Evolutionary conservation across 2,797 vertebrate genomes (phyloP), one percentile per base, ranked within the genome.

Genomic region (Pipistrellus pygmaeus): DNA sequence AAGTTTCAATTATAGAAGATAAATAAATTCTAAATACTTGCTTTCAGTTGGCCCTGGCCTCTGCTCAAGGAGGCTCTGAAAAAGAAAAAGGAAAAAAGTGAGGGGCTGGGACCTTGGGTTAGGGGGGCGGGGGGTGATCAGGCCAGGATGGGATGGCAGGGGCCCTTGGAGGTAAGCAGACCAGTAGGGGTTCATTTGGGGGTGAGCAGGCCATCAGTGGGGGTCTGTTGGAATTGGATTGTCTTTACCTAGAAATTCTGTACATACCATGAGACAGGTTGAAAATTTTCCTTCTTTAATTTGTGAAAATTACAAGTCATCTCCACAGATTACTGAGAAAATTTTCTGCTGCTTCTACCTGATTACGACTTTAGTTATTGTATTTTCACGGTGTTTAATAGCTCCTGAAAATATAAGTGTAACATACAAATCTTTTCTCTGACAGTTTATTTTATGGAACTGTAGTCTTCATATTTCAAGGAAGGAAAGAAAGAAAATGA

Each of bases 391-490:
- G 44, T 62, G 62, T 46, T 81, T 21, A 62, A 6, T 10, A 35
- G 8, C 27, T 85, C 35, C 57, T 71, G 44, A 92, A 83, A 93
- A 88, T 2, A 1, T 20, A 78, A 62, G 25, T 57, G 23, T 73
- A 48, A 72, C 11, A 17, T 53, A 55, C 1, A 48, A 20, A 15
- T 80, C 62, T 95, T 85, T 15, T 77, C 83, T 80, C 46, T 83
- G 30, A 91, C 10, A 72, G 20, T 78, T 84, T 80, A 69, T 88
- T 94, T 38, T 89, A 57, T 14, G 25, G 90, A 96, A 69, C 38
- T 76, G 20, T 66, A 76, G 21, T 91, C 57, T 91, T 66, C 44
- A 44, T 80, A 46, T 87, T 87, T 93, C 23, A 86, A 89, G 23
- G 15, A 71, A 84, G 44, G 12, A 64, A 71, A 53, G 44, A 68